phyloP scores from a whole-genome alignment of 2,113 vertebrate species.

The Syngnathus typhle region DNA sequence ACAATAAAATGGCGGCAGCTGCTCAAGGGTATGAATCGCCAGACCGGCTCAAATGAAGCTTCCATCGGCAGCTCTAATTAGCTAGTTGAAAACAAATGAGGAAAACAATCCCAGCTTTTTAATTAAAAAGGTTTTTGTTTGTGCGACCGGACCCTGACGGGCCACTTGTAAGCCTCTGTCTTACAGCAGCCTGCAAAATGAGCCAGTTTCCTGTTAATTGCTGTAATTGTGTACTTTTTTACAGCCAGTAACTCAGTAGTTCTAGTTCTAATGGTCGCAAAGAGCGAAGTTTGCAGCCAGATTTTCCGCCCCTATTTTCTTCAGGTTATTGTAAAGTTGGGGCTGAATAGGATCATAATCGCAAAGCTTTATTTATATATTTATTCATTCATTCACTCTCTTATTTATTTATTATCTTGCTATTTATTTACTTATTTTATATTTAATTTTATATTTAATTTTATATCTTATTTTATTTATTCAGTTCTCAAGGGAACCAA shows the following conservation, averaged over 20 bases:
- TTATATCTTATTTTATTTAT: slow-evolving; percentile 32
- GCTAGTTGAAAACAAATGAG: too few species aligned
- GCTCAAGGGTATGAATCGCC: neutral
- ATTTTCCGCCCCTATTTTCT: slow-evolving; percentile 18
- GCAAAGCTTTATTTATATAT: neutral
- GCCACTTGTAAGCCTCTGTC: too few species aligned
- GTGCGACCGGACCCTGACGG: too few species aligned
- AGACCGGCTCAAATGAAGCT: neutral
- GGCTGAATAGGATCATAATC: slow-evolving; percentile 38
- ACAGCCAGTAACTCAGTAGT: too few species aligned
- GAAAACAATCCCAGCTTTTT: too few species aligned
- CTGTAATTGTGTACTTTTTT: neutral
- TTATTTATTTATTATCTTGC: too few species aligned
- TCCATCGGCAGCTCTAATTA: too few species aligned
- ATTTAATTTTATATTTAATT: neutral
- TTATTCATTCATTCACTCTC: too few species aligned
- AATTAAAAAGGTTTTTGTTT: too few species aligned
- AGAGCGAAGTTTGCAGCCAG: slow-evolving; percentile 7
- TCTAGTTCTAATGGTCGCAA: too few species aligned
- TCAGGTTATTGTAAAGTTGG: slow-evolving; percentile 11
- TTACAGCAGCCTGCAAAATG: too few species aligned
- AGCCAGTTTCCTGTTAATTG: neutral
- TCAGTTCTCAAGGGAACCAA: slow-evolving; percentile 5
- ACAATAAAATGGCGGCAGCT: neutral
- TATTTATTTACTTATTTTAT: neutral